Evolutionary conservation across 2,797 vertebrate genomes (phyloP), one percentile per base, ranked within the genome.

Genomic region (Siniperca scherzeri): DNA sequence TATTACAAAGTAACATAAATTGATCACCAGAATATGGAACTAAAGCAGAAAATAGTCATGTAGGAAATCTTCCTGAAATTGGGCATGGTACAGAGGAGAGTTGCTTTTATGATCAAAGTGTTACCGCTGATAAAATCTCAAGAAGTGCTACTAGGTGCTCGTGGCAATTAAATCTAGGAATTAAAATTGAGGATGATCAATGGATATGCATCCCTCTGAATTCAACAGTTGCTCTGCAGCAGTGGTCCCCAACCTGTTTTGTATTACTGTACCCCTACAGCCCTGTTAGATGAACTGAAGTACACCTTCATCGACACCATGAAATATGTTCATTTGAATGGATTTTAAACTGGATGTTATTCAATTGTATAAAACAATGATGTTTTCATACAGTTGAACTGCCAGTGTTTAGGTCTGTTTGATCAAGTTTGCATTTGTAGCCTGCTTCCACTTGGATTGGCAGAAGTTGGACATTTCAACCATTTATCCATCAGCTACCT

Each of bases 81-180:
- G 22, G 22, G 42, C 22, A 40, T 14, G n/a, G 30, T 30, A 11
- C 21, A 73, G 48, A 66, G 77, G n/a, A 53, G 2, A 84, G 36
- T 62, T 75, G 38, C 44, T 81, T 77, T 80, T 55, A 78, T 67
- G 50, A 90, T 70, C 21, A 70, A 77, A 69, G 21, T 69, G 60
- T 73, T 72, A 57, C 36, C 48, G 61, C 22, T 77, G 71, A 67
- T 77, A 22, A 60, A 79, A 80, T 74, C 25, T 27, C 19, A 74
- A 70, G 42, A 70, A 72, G 64, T 60, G 68, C 22, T 85, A 50
- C 71, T 62, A 22, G 46, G 81, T 25, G 0, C 25, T 30, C 21
- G 10, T 56, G 19, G 30, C 25, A 59, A 25, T 83, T 70, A 65
- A 70, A 55, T 74, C 7, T 36, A 65, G 27, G 33, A 77, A 78